Evolutionary conservation across 1,140 invertebrate species (phyloP).

Genomic region (Neuroterus valhalla): DNA sequence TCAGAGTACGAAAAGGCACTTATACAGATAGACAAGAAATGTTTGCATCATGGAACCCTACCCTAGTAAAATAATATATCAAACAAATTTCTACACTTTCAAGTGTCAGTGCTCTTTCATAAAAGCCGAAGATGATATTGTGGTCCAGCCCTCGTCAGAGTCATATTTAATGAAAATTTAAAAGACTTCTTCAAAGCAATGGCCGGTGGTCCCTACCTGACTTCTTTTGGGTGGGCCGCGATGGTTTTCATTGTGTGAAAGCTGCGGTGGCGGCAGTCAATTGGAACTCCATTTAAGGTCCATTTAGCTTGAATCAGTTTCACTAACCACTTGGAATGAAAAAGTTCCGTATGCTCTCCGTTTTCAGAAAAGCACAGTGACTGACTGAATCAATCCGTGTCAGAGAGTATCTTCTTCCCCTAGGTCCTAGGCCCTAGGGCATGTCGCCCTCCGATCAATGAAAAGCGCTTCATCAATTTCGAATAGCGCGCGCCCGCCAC

Average conservation of each 20-base stretch:
- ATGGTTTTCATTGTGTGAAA: conserved; percentile 55
- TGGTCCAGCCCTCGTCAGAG: background rate
- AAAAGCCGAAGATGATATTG: background rate
- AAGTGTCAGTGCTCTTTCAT: background rate
- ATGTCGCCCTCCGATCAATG: background rate
- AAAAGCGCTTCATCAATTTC: conserved; percentile 46
- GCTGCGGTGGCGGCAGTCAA: conserved; percentile 54
- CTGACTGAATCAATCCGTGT: conserved; percentile 6
- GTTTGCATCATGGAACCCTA: too few relatives aligned
- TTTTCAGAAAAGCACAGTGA: conserved; percentile 1
- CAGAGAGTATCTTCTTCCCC: conserved; percentile 5
- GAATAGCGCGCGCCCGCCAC: conserved; percentile 50
- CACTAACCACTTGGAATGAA: conserved; percentile 60
- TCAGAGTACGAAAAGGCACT: too few relatives aligned
- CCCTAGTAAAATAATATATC: too few relatives aligned
- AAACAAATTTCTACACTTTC: too few relatives aligned
- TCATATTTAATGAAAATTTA: conserved; percentile 20
- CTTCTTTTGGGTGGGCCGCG: conserved; percentile 39
- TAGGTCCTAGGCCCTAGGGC: background rate
- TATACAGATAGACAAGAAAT: too few relatives aligned
- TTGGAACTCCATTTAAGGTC: conserved; percentile 66
- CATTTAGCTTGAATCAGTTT: conserved; percentile 68
- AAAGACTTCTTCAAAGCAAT: conserved; percentile 25
- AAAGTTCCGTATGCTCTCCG: conserved; percentile 29
- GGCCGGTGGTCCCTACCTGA: conserved; percentile 24